Percentiles rank a stretch among this genome's conserved stretches.
These are phyloP conservation scores for Digitonthophagus gazella DNA, from an alignment of 2,888 invertebrate genomes.

Conservation along the genomic window DNA sequence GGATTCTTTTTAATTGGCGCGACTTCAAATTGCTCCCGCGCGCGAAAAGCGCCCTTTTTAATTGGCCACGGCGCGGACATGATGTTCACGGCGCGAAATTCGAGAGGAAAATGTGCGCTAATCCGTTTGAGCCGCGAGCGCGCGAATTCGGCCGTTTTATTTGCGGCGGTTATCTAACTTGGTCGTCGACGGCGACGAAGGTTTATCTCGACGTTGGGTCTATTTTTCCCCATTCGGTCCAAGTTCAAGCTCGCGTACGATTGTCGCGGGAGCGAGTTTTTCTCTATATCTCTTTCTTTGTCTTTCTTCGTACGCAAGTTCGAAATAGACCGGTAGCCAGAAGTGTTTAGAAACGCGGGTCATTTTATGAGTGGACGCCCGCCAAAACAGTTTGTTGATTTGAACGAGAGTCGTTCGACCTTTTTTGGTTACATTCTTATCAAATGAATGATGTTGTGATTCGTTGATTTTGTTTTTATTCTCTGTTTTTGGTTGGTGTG, in stretches of 20 bases:
- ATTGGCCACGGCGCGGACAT: conserved; percentile 75
- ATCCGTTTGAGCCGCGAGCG: neutral
- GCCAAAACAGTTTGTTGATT: too few relatives aligned
- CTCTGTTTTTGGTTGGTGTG: too few relatives aligned
- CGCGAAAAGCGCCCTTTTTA: conserved; percentile 57
- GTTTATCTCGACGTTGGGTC: neutral
- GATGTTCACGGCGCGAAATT: conserved; percentile 28
- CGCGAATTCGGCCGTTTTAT: conserved; percentile 3
- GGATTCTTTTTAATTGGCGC: neutral
- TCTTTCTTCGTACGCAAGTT: too few relatives aligned
- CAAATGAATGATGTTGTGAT: too few relatives aligned
- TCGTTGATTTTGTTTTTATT: too few relatives aligned
- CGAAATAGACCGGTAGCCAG: too few relatives aligned
- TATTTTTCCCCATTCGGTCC: neutral
- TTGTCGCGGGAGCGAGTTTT: too few relatives aligned
- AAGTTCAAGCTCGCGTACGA: neutral
- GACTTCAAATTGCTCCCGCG: neutral
- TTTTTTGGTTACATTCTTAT: too few relatives aligned
- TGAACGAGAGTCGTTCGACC: too few relatives aligned
- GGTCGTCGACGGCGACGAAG: neutral
- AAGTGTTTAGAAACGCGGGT: too few relatives aligned
- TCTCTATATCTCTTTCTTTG: too few relatives aligned
- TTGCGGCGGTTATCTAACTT: conserved; percentile 5
- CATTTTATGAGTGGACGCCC: too few relatives aligned
- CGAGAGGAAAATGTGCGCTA: neutral